Base-by-base conservation (phyloP, 2,888 invertebrate species). In the Eurois occulta region DNA sequence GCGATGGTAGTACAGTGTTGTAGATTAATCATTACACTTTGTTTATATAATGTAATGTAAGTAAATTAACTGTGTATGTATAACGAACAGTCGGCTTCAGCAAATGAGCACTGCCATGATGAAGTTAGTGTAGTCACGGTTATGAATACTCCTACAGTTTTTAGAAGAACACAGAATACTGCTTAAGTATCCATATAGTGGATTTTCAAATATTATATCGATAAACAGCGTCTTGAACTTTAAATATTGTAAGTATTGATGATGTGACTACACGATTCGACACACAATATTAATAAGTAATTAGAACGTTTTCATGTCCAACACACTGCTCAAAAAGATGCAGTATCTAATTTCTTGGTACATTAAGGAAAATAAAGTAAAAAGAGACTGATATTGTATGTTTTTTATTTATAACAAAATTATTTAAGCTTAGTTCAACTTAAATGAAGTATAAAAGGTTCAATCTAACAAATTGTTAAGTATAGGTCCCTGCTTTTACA, bases 301-400 rank as follows among this genome's bases (percentile, higher is more conserved):
- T 52, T 70, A 70, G 67, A 80, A 79, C 28, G 18, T 81, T 81
- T 77, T 64, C 66, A 80, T 90, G 89, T 91, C 87, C 89, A 87
- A 87, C 87, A 89, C 86, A 86, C 86, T 94, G 94, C 95, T 95
- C 94, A 94, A 94, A 87, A 88, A 86, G 86, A 87, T 88, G 87
- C 88, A 89, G 85, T 87, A 85, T 88, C 88, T 85, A 87, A 90
- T 81, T 86, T 89, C 87, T 91, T 91, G 87, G 86, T 87, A 88
- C 88, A 90, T 83, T 86, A 90, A 90, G 89, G 78, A 84, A 93
- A 95, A 94, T 94, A 95, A 95, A 95, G 91, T 90, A 91, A 93
- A 46, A 92, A 94, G 93, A 95, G 95, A 95, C 95, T 95, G 95
- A 95, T 88, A 85, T 88, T 69, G 90, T 91, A 90, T 90, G 77